phyloP scores from a whole-genome alignment of 2,888 invertebrate genomes.

The Cheilosia pagana region DNA sequence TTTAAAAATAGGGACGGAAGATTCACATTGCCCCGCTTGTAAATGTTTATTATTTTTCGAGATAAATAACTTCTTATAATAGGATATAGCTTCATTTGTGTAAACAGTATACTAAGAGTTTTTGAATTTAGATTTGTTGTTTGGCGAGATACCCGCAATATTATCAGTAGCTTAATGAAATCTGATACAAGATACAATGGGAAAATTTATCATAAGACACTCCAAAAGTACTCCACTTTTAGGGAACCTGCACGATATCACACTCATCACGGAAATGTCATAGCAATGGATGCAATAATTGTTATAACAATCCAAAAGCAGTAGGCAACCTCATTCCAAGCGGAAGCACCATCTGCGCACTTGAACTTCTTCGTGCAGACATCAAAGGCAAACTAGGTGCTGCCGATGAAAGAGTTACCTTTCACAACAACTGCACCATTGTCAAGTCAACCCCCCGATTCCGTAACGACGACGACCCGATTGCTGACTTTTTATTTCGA shows the following conservation, averaged over 20 bases:
- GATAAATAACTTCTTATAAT: constrained; percentile 7
- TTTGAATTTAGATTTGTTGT: too few species aligned
- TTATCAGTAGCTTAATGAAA: not conserved
- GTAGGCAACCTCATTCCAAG: not conserved
- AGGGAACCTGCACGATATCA: not conserved
- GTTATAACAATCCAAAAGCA: constrained; percentile 6
- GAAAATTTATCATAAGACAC: not conserved
- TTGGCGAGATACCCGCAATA: not conserved
- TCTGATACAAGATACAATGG: too few species aligned
- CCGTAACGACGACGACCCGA: not conserved
- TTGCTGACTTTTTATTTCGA: constrained; percentile 9
- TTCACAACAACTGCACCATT: not conserved
- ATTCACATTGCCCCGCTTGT: constrained; percentile 15
- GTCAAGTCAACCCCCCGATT: not conserved
- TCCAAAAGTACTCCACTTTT: not conserved
- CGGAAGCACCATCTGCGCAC: constrained; percentile 12
- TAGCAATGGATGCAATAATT: constrained; percentile 16
- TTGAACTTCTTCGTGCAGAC: constrained; percentile 50
- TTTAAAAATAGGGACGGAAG: constrained; percentile 11
- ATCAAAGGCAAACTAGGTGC: not conserved
- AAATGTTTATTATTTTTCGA: constrained; percentile 15
- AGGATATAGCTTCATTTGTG: not conserved
- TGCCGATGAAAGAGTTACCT: not conserved
- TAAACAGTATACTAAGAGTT: not conserved
- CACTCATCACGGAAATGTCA: constrained; percentile 5